A percentile compares a stretch with the other conserved stretches of the same genome.
phyloP scores from a whole-genome alignment of 2,113 vertebrate genomes.

The Siniperca knerii region DNA sequence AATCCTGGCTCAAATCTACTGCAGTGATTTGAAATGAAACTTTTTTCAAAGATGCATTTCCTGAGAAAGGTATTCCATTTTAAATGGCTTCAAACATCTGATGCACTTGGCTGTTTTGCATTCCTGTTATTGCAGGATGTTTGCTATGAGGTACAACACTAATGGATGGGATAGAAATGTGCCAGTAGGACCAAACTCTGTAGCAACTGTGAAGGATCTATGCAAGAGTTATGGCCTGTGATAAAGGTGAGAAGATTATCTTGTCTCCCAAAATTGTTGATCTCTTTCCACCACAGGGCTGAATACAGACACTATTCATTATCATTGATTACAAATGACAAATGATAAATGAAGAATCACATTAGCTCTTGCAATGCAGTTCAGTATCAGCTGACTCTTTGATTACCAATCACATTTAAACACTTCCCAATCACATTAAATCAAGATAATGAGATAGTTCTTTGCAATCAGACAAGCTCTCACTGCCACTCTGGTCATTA shows the following conservation, averaged over 20 bases:
- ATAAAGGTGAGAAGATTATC: background rate
- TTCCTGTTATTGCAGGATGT: slow-evolving; percentile 12
- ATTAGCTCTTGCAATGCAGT: background rate
- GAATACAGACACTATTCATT: slow-evolving; percentile 12
- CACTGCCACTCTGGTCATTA: background rate
- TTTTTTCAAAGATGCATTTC: slow-evolving; percentile 23
- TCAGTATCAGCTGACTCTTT: slow-evolving; percentile 30
- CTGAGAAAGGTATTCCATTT: slow-evolving; percentile 6
- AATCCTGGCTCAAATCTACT: slow-evolving; percentile 35
- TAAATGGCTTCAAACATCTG: slow-evolving; percentile 5
- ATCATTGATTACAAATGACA: slow-evolving; percentile 5
- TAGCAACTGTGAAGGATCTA: background rate
- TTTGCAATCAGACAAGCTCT: background rate
- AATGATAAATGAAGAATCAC: slow-evolving; percentile 15
- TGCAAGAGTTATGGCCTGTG: background rate
- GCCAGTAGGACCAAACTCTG: background rate
- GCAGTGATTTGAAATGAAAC: slow-evolving; percentile 22
- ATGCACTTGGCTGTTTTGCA: background rate
- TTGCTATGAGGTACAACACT: background rate
- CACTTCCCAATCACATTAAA: slow-evolving; percentile 37
- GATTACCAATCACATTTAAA: slow-evolving; percentile 51
- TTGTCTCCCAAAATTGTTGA: background rate
- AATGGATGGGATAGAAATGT: slow-evolving; percentile 1
- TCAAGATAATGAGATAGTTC: slow-evolving; percentile 26
- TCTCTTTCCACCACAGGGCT: background rate